phyloP scores from a whole-genome alignment of 1,140 invertebrate genomes.

The Atta texana region DNA sequence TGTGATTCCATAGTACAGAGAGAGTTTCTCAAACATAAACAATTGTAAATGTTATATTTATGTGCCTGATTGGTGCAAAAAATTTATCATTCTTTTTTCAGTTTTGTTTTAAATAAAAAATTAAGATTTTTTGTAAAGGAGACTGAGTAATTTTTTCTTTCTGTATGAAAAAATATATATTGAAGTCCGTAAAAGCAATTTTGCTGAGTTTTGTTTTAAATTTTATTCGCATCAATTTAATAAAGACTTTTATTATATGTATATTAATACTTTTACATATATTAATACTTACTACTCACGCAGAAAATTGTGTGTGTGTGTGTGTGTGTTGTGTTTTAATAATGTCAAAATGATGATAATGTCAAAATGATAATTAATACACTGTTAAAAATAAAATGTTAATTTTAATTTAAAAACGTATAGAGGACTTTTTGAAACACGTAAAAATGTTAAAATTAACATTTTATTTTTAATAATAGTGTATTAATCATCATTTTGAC shows the following conservation, averaged over 20 bases:
- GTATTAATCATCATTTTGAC: too few species aligned
- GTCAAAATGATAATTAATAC: too few species aligned
- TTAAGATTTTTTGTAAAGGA: background rate
- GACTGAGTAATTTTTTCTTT: background rate
- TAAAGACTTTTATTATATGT: background rate
- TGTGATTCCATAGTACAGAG: conserved; percentile 6
- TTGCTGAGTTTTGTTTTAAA: background rate
- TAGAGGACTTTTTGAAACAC: too few species aligned
- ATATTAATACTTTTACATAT: conserved; percentile 2
- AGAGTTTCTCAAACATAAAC: background rate
- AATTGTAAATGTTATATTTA: background rate
- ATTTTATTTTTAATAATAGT: too few species aligned
- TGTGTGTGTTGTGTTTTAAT: too few species aligned
- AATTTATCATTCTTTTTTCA: background rate
- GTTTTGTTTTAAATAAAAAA: background rate
- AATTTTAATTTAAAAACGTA: too few species aligned
- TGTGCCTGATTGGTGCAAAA: background rate
- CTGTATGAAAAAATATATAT: background rate
- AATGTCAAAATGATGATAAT: too few species aligned
- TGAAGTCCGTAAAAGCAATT: background rate
- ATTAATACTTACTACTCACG: too few species aligned
- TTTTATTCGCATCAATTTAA: background rate
- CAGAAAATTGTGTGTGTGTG: too few species aligned
- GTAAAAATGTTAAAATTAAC: too few species aligned
- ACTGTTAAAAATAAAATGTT: too few species aligned